Evolutionary conservation across 2,113 vertebrate genomes (phyloP).

Genomic region (Tragelaphus scriptus): DNA sequence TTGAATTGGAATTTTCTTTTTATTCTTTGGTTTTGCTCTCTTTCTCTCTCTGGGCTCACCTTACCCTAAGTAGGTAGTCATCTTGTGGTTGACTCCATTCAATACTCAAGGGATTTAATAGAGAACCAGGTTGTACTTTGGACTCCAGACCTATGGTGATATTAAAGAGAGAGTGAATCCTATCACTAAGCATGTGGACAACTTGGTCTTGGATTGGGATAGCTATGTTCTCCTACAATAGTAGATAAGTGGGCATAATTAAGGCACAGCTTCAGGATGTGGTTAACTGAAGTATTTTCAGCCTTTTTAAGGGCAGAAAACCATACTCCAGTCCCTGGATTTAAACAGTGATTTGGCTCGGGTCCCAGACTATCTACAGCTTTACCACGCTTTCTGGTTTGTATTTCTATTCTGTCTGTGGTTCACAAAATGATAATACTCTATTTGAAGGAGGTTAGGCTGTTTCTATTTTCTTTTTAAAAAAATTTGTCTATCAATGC

Average conservation of each 20-base stretch:
- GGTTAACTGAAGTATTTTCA: not conserved
- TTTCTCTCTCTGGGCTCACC: not conserved
- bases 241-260: not conserved
- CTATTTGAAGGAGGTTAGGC: not conserved
- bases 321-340: not conserved
- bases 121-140: not conserved
- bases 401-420: not conserved
- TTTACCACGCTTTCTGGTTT: conserved; percentile 11
- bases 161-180: not conserved
- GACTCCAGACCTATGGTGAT: not conserved
- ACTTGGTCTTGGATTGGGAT: not conserved
- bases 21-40: not conserved
- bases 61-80: not conserved
- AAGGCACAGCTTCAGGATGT: not conserved
- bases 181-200: not conserved
- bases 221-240: not conserved
- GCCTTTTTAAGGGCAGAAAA: not conserved
- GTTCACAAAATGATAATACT: not conserved
- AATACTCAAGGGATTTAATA: not conserved
- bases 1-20: not conserved
- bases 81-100: not conserved
- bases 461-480: not conserved
- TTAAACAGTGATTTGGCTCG: not conserved
- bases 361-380: not conserved
- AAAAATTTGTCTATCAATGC: not conserved